These are phyloP conservation scores for Acronicta alni DNA, from an alignment of 2,888 invertebrate genomes.

Conservation along the genomic window DNA sequence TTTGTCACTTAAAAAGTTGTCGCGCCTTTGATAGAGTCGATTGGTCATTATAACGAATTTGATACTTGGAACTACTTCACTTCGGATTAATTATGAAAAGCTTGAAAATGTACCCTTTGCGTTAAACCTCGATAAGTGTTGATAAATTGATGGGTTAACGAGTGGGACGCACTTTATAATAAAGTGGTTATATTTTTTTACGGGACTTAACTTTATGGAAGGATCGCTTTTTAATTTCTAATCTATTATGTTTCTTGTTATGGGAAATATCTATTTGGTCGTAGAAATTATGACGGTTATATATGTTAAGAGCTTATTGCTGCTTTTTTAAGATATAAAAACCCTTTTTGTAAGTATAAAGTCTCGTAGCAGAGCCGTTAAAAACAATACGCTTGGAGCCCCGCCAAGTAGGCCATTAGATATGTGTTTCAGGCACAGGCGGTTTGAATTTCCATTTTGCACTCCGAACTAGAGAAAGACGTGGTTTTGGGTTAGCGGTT, in stretches of 20 bases:
- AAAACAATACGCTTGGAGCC: conserved; percentile 48
- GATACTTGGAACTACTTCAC: conserved; percentile 39
- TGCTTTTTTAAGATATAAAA: background rate
- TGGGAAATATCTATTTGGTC: too few relatives aligned
- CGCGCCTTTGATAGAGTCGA: conserved; percentile 16
- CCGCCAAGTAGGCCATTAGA: conserved; percentile 54
- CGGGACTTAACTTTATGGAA: background rate
- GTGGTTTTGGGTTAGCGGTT: background rate
- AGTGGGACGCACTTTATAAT: conserved; percentile 20
- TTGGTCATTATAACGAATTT: conserved; percentile 35
- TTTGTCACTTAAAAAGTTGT: background rate
- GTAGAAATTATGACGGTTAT: too few relatives aligned
- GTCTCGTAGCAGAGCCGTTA: conserved; percentile 14
- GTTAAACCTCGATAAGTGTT: conserved; percentile 37
- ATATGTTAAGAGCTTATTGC: too few relatives aligned
- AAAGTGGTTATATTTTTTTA: conserved; percentile 29
- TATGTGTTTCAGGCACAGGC: conserved; percentile 20
- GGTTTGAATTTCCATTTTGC: conserved; percentile 36
- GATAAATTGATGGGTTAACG: conserved; percentile 44
- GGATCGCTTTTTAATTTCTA: too few relatives aligned
- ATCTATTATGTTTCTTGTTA: too few relatives aligned
- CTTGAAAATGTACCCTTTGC: conserved; percentile 22
- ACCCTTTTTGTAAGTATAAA: conserved; percentile 7
- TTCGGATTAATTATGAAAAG: conserved; percentile 33
- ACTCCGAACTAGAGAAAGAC: conserved; percentile 12